Evolutionary conservation across 2,113 vertebrate species (phyloP), one percentile per base, ranked within the genome.

Genomic region (Hippocampus abdominalis): DNA sequence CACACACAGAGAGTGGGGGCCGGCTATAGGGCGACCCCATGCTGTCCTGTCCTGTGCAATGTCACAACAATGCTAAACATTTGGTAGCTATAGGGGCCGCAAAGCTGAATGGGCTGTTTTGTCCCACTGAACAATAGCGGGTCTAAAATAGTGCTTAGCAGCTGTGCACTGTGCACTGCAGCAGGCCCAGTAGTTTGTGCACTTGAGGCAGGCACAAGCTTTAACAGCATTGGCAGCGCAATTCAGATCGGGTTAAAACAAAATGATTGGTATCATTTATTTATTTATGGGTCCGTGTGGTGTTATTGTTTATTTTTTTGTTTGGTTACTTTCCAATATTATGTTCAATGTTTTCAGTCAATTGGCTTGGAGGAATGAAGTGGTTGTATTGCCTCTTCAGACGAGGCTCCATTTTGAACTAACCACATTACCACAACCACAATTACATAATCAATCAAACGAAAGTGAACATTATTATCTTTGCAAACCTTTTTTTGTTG

Each of bases 51-150:
- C 76, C 86, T 88, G 84, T 86, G 81, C 72, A 71, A 80, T 89
- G 87, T 88, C 88, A 91, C 89, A 89, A 90, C 90, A 90, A 90
- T 88, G 87, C 86, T 88, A 88, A 89, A 90, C 87, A 91, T 91
- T 89, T 87, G 88, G 85, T 75, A 32, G 74, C 86, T 87, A 88
- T 87, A 85, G 84, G 84, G 81, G 71, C 57, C 74, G 84, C 90
- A 89, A 87, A 84, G 81, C 86, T 89, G 87, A 90, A 89, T 88
- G 81, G 76, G 74, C 86, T 87, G 83, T 89, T 91, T 89, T 90
- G 86, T 89, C 84, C 86, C 85, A 85, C 76, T 79, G 85, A 91
- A 91, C 89, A 91, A 91, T 88, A 76, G 87, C 81, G 76, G 73
- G 78, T 82, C 87, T 83, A 64, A 80, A 86, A 89, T 36, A 88